Conservation (phyloP, 2,797 vertebrate species). For the Hippoglossus hippoglossus region DNA sequence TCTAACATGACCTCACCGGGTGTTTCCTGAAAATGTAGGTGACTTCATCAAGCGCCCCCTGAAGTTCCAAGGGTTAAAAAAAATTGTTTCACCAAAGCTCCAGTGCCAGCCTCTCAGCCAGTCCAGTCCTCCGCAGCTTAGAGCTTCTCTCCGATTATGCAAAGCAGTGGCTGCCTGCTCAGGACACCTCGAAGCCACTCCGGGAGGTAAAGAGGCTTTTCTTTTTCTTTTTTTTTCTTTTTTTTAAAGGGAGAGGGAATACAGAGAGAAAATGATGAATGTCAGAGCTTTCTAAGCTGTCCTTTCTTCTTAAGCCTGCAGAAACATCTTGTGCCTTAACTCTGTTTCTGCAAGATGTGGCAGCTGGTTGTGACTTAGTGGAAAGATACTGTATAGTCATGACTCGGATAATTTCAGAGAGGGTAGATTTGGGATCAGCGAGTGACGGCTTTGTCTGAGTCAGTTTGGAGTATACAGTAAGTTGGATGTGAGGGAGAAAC, state of each 20-base stretch:
- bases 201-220: conserved; percentile 75
- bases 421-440: conserved; percentile 44
- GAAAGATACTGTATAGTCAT: conserved; percentile 50
- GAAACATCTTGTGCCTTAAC: conserved; percentile 62
- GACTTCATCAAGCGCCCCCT: conserved; percentile 10
- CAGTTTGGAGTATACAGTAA: conserved; percentile 17
- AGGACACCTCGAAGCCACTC: conserved; percentile 76
- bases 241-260: conserved; percentile 44
- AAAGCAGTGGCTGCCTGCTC: conserved; percentile 71
- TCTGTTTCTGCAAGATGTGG: conserved; percentile 54
- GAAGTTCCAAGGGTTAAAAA: conserved; percentile 42
- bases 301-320: conserved; percentile 63
- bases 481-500: conserved; percentile 19
- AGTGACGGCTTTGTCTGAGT: conserved; percentile 46
- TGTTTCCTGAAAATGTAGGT: conserved; percentile 31
- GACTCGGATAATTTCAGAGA: conserved; percentile 63
- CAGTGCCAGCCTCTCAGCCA: conserved; percentile 52
- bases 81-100: conserved; percentile 26
- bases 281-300: conserved; percentile 69
- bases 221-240: background rate
- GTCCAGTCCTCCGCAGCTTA: conserved; percentile 59
- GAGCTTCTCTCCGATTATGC: conserved; percentile 75
- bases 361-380: conserved; percentile 51
- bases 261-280: conserved; percentile 68
- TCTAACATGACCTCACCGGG: background rate